These are phyloP conservation scores for Callimico goeldii DNA, from an alignment of 2,797 vertebrate species.

Conservation along the genomic window DNA sequence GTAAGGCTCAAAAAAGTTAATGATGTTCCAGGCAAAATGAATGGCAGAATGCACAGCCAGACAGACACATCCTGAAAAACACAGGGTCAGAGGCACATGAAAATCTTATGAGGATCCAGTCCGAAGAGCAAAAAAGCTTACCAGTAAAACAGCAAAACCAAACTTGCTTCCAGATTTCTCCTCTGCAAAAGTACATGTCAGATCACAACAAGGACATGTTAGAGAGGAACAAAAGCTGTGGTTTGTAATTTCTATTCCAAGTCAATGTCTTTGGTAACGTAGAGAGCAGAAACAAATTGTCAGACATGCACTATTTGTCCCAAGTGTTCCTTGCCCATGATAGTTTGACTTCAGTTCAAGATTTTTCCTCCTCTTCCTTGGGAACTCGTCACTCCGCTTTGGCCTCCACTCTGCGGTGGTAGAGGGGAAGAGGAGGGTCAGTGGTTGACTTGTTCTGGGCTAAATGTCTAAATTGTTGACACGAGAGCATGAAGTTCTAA, in stretches of 20 bases:
- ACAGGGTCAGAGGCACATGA: background rate
- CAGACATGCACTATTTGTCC: background rate
- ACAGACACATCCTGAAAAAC: background rate
- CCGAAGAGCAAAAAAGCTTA: background rate
- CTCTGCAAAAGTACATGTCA: background rate
- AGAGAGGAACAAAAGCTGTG: background rate
- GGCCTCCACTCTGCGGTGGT: background rate
- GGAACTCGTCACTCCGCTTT: accelerated
- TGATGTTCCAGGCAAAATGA: background rate
- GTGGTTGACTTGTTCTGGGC: background rate
- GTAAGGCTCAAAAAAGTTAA: background rate
- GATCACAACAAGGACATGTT: too few relatives aligned
- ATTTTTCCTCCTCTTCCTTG: accelerated
- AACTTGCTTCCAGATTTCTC: too few relatives aligned
- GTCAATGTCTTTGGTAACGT: background rate
- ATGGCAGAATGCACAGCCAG: background rate
- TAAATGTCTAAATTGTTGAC: background rate
- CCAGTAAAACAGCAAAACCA: background rate
- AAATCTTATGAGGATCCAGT: background rate
- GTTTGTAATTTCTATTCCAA: background rate
- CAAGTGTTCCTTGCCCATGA: background rate
- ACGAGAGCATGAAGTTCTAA: accelerated
- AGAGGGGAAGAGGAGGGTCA: accelerated
- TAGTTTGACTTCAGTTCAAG: background rate
- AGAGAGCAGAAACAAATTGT: background rate